These are phyloP conservation scores for Okapia johnstoni DNA, from an alignment of 2,113 vertebrate genomes.

Conservation along the genomic window DNA sequence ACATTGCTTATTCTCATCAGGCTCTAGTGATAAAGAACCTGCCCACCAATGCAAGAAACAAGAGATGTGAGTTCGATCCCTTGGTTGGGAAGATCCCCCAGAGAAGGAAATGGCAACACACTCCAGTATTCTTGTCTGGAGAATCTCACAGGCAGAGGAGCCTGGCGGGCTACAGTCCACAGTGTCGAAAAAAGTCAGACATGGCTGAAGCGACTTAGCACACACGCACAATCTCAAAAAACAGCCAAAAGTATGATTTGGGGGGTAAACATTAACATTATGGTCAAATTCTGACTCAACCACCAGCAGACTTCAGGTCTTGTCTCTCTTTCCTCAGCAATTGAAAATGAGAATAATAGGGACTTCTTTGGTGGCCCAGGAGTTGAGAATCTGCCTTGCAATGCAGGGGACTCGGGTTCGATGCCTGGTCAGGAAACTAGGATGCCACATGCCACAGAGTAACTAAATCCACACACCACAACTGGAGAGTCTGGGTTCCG, in stretches of 20 bases:
- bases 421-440: background rate
- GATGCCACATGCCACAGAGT: background rate
- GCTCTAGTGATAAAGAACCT: background rate
- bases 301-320: background rate
- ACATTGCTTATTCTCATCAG: background rate
- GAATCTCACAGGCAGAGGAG: background rate
- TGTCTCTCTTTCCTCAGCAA: background rate
- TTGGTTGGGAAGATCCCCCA: accelerated
- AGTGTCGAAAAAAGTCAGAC: background rate
- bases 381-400: background rate
- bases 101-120: background rate
- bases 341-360: background rate
- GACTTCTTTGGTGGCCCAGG: background rate
- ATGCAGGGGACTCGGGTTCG: background rate
- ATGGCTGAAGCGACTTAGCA: background rate
- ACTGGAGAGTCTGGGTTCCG: background rate
- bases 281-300: background rate
- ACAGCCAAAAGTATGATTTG: background rate
- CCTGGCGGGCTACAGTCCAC: background rate
- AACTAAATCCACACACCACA: background rate
- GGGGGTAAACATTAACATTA: background rate
- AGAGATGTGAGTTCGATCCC: background rate
- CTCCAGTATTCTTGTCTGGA: background rate
- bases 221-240: background rate
- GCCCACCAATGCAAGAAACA: background rate